These are phyloP conservation scores for Saccopteryx bilineata DNA, from an alignment of 2,113 vertebrate genomes.

Conservation along the genomic window DNA sequence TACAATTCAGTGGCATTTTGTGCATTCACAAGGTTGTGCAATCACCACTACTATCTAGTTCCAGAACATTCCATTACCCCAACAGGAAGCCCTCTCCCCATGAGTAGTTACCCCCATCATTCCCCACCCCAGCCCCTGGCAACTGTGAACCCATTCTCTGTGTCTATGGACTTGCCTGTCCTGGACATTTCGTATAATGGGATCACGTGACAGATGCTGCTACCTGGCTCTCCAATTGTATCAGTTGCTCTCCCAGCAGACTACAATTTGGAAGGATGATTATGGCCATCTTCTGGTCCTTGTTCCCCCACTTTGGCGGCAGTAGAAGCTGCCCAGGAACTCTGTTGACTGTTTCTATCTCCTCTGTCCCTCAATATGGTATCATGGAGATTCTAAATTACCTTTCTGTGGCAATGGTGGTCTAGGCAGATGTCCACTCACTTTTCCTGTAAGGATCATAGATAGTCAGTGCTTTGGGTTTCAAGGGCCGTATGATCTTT, in stretches of 20 bases:
- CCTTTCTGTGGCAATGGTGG: fast-evolving
- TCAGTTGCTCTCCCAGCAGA: background rate
- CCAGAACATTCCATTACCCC: background rate
- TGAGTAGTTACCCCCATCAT: background rate
- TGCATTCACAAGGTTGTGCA: background rate
- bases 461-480: fast-evolving
- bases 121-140: background rate
- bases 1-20: background rate
- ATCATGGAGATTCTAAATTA: background rate
- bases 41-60: background rate
- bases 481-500: fast-evolving
- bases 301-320: fast-evolving
- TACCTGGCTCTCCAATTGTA: background rate
- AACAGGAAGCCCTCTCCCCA: fast-evolving
- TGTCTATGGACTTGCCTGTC: too few relatives aligned
- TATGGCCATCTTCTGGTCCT: background rate
- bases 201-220: fast-evolving
- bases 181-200: background rate
- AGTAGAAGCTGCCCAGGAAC: background rate
- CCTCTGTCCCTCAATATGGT: fast-evolving
- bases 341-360: background rate
- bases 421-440: fast-evolving
- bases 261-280: background rate
- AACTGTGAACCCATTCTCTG: too few relatives aligned
- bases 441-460: background rate